Base-by-base conservation (phyloP, 2,888 invertebrate genomes). In the Scaptomyza flava region DNA sequence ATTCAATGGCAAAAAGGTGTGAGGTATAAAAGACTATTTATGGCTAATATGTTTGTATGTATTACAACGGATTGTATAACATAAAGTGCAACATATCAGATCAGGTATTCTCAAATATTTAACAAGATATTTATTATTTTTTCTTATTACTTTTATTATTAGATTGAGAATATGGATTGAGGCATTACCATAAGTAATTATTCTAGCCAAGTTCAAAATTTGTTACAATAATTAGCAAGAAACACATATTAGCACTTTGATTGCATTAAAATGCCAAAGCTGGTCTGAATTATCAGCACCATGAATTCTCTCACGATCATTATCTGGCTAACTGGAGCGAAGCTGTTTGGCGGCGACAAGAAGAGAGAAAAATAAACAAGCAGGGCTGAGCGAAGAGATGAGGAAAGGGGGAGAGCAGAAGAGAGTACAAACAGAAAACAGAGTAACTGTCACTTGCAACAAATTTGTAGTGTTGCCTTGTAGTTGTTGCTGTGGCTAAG, bases 221-320 rank as follows among this genome's bases (percentile, higher is more conserved):
- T 42, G 71, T 34, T 58, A 74, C 72, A 76, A 76, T 83, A 83
- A 82, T 83, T 82, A 83, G 71, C 66, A 62, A 43, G 50, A 80
- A 82, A 85, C 77, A 82, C 75, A 82, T 68, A 78, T 76, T 73
- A 73, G 71, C 82, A 85, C 85, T 80, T 69, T 62, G 57, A 69
- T 70, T 38, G 68, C 73, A 85, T 82, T 78, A 77, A 79, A 79
- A 79, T 79, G 77, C 72, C 75, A 66, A 50, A 36, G 11, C 11
- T 36, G 51, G 54, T 14, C 14, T 17, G 60, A 38, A 69, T 62
- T 72, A 82, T 79, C 79, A 54, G 62, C 23, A 14, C 33, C 56
- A 68, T 53, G 71, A 51, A 86, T 79, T 81, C 79, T 84, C 86
- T 86, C 83, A 84, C 81, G 86, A 86, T 81, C 83, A 77, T 81